Evolutionary conservation across 2,888 invertebrate genomes (phyloP), one percentile per base, ranked within the genome.

Genomic region (Petrolisthes manimaculis): DNA sequence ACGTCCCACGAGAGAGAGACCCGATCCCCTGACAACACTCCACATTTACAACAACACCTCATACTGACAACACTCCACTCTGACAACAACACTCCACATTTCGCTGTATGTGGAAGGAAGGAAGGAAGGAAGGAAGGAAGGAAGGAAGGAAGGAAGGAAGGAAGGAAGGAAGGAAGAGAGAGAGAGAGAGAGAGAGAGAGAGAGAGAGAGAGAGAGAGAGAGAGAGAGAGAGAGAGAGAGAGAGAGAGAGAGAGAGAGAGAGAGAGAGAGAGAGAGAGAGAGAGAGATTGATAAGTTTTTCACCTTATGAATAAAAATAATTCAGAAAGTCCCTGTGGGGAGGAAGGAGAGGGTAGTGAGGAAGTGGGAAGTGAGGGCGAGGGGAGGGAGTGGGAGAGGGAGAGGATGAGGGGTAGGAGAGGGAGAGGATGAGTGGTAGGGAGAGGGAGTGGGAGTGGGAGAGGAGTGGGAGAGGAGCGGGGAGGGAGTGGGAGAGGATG

Each of bases 201-300:
- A 67, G 14, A 51, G 67, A 51, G 67, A 81, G 81, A 24, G n/a
- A 61, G 37, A 37, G 67, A 24, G 51, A 51, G 67, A n/a, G 61
- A 51, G 67, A 61, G 81, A 81, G 67, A 71, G n/a, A 71, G 71
- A n/a, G n/a, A n/a, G 71, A n/a, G n/a, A 71, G 21, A 80, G 21
- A 80, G 56, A 56, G 56, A 80, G 80, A 56, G 56, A 80, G 56
- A 80, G 80, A 18, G 71, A 71, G 12, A 71, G 71, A 71, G 71
- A 71, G 71, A 71, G 71, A 71, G 71, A 71, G 71, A 71, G 71
- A 71, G 71, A 71, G 71, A 71, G 71, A 71, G 71, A 71, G 18
- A n/a, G n/a, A n/a, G 71, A 71, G 14, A 71, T 1, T n/a, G 14
- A 71, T 12, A 61, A 18, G 6, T 71, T 1, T 6, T n/a, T 71